phyloP scores from a whole-genome alignment of 37 sponge, comb jelly and placozoan species.

The Hexactinellida sp. region DNA sequence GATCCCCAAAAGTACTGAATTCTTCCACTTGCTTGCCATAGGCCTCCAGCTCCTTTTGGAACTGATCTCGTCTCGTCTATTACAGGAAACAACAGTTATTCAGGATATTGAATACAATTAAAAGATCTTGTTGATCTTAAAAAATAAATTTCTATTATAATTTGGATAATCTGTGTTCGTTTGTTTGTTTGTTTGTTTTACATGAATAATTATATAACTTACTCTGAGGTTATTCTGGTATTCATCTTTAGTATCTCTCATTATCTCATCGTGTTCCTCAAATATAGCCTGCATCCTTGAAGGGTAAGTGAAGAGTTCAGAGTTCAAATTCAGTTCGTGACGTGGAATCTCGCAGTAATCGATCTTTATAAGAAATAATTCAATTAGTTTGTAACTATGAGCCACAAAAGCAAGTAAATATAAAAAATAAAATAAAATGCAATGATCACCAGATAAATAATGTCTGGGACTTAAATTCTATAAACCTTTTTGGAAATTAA shows the following conservation, averaged over 20 bases:
- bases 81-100: no score
- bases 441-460: not conserved
- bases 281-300: conserved; percentile 70
- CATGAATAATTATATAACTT: no score
- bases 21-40: conserved; percentile 82
- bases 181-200: no score
- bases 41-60: conserved; percentile 69
- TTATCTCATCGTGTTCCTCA: conserved; percentile 72
- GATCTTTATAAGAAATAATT: conserved; percentile 17
- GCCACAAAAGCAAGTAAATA: not conserved
- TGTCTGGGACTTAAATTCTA: not conserved
- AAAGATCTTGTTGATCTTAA: no score
- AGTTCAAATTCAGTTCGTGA: conserved; percentile 69
- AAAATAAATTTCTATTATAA: no score
- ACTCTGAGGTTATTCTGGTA: conserved; percentile 19
- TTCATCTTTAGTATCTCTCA: conserved; percentile 6
- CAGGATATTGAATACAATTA: not conserved
- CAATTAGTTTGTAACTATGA: not conserved
- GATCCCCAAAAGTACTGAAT: conserved; percentile 75
- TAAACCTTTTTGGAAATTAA: no score
- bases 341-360: conserved; percentile 50
- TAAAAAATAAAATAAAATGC: not conserved
- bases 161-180: no score
- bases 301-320: conserved; percentile 81
- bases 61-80: conserved; percentile 77